Conservation (phyloP, 2,797 vertebrate genomes). For the Lepus oiostolus region DNA sequence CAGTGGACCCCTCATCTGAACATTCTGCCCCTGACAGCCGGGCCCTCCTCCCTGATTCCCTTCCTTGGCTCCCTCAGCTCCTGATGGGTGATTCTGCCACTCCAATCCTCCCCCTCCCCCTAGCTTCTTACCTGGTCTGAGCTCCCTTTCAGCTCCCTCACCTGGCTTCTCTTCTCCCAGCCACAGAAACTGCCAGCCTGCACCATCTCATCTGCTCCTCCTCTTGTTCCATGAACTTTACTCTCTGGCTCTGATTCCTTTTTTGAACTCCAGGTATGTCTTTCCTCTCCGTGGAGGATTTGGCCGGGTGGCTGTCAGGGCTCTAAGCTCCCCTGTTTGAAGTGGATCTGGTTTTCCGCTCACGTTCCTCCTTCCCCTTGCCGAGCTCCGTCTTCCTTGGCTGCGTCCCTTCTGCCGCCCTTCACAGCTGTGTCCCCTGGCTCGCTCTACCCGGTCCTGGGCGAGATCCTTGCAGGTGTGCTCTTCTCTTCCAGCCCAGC, state of each 20-base stretch:
- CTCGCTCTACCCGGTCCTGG: not conserved
- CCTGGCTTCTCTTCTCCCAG: not conserved
- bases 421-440: not conserved
- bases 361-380: not conserved
- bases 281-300: not conserved
- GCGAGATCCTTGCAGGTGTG: not conserved
- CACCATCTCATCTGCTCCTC: not conserved
- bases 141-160: not conserved
- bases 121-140: no score
- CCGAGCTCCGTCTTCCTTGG: not conserved
- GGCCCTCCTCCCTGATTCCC: not conserved
- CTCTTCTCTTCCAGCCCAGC: not conserved
- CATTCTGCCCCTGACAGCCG: not conserved
- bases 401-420: not conserved
- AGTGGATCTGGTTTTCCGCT: not conserved
- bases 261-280: not conserved
- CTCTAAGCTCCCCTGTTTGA: not conserved
- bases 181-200: not conserved
- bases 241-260: not conserved
- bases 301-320: not conserved
- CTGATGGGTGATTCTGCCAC: not conserved
- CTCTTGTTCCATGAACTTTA: not conserved
- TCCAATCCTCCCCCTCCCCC: not conserved
- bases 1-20: fast-evolving
- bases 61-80: not conserved